Evolutionary conservation across 2,888 invertebrate species (phyloP).

Genomic region (Melinaea marsaeus): DNA sequence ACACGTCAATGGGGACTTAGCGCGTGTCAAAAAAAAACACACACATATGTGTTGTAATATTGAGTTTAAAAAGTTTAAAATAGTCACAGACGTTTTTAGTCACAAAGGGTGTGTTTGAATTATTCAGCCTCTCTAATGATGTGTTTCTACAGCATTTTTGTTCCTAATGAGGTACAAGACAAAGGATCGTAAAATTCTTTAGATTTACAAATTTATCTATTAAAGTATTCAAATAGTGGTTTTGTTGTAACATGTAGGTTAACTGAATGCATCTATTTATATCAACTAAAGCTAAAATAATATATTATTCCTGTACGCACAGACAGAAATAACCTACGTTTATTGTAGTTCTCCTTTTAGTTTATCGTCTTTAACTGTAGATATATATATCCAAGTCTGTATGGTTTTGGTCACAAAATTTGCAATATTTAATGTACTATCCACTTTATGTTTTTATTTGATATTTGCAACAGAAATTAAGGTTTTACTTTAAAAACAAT

Average conservation of each 20-base stretch:
- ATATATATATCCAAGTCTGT: too few species aligned
- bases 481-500: too few species aligned
- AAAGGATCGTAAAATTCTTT: too few species aligned
- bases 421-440: too few species aligned
- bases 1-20: slow-evolving; percentile 69
- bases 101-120: too few species aligned
- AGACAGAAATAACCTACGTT: slow-evolving; percentile 59
- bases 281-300: slow-evolving; percentile 67
- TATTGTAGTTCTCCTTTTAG: slow-evolving; percentile 27
- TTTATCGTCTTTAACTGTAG: background rate
- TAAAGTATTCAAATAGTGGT: slow-evolving; percentile 39
- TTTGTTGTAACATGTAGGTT: slow-evolving; percentile 66
- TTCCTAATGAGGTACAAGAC: too few species aligned
- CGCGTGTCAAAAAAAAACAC: slow-evolving; percentile 39
- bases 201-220: slow-evolving; percentile 17
- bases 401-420: too few species aligned
- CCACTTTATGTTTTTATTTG: too few species aligned
- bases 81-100: too few species aligned
- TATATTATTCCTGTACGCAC: slow-evolving; percentile 64
- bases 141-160: too few species aligned
- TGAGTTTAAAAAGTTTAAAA: background rate
- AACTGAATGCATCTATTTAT: slow-evolving; percentile 72
- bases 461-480: too few species aligned
- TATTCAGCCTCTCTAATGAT: too few species aligned
- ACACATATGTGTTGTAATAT: slow-evolving; percentile 36